Conservation (phyloP, 2,888 invertebrate species). For the Seira ritae region DNA sequence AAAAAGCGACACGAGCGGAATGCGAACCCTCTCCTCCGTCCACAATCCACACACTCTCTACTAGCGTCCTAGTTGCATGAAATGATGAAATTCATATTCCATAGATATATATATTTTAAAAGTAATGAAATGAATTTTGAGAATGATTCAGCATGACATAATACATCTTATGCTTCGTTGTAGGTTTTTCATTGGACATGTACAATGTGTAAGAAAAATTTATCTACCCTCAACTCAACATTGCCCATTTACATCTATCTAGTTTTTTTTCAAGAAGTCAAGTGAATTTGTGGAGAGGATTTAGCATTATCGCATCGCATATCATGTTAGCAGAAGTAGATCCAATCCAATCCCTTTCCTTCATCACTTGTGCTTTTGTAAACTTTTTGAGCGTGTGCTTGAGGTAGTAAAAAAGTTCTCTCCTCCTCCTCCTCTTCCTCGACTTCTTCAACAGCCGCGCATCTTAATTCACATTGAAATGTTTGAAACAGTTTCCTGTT, state of each 20-base stretch:
- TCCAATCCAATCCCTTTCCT: background rate
- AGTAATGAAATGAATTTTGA: constrained; percentile 9
- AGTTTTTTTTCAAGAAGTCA: background rate
- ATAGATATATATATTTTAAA: too few species aligned
- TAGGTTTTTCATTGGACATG: background rate
- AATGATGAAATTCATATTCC: too few species aligned
- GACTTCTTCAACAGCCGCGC: background rate
- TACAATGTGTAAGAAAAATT: background rate
- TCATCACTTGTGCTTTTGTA: background rate
- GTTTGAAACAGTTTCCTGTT: background rate
- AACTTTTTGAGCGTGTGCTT: constrained; percentile 5
- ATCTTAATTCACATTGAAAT: constrained; percentile 11
- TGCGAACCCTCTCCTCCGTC: too few species aligned
- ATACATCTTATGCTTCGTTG: background rate
- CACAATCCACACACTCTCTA: too few species aligned
- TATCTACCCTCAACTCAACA: too few species aligned
- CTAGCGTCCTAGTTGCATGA: too few species aligned
- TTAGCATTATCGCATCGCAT: background rate
- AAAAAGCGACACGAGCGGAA: background rate
- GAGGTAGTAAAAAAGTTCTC: background rate
- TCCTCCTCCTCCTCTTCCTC: constrained; percentile 1
- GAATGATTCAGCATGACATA: background rate
- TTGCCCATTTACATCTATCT: background rate
- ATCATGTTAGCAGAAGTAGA: too few species aligned
- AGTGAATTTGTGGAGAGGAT: constrained; percentile 12